A percentile compares a stretch with the other conserved stretches of the same genome.
Conservation (phyloP, 2,888 invertebrate species). For the Meteorus colon region DNA sequence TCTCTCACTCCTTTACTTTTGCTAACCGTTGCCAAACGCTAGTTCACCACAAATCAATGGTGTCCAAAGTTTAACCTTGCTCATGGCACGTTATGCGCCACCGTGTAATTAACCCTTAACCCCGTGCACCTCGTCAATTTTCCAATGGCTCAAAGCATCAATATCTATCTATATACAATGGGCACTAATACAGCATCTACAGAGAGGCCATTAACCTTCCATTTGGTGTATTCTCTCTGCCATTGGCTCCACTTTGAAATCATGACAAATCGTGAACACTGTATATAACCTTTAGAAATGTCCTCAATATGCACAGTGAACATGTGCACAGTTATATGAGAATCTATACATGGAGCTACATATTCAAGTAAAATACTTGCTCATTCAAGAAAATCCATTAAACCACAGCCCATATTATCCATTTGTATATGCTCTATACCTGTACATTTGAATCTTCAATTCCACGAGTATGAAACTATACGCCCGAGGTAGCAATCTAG, state of each 20-base stretch:
- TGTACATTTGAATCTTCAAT: neutral
- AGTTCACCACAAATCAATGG: slow-evolving; percentile 65
- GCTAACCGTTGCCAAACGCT: slow-evolving; percentile 27
- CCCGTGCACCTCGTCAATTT: slow-evolving; percentile 60
- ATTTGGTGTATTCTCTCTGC: neutral
- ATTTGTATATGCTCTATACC: neutral
- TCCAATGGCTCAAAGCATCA: slow-evolving; percentile 57
- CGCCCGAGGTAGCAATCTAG: slow-evolving; percentile 13
- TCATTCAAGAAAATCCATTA: slow-evolving; percentile 16
- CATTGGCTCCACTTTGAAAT: slow-evolving; percentile 46
- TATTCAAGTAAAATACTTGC: neutral
- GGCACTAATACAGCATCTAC: neutral
- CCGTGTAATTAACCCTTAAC: slow-evolving; percentile 66
- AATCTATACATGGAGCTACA: neutral
- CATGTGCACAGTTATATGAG: neutral
- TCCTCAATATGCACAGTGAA: neutral
- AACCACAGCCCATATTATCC: slow-evolving; percentile 12
- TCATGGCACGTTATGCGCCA: slow-evolving; percentile 60
- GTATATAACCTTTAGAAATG: slow-evolving; percentile 8
- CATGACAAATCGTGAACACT: slow-evolving; percentile 46
- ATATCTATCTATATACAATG: slow-evolving; percentile 9
- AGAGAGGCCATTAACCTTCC: slow-evolving; percentile 1
- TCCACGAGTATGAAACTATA: neutral
- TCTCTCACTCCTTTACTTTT: slow-evolving; percentile 36
- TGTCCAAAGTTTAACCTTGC: slow-evolving; percentile 66